phyloP scores from a whole-genome alignment of 2,113 vertebrate genomes.

The Xenopus borealis region DNA sequence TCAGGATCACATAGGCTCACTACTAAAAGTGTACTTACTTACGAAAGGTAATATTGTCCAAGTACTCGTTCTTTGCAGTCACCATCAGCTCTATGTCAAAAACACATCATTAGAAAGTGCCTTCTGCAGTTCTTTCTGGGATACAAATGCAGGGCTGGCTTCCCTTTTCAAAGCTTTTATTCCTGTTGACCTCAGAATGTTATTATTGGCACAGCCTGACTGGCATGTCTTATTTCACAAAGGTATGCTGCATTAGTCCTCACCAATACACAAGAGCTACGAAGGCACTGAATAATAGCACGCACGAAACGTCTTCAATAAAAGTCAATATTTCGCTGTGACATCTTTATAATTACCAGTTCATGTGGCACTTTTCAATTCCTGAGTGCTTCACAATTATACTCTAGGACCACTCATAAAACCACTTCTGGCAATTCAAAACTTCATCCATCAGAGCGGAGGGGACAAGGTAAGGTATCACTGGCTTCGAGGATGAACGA shows the following conservation, averaged over 20 bases:
- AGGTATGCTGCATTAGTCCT: constrained; percentile 5
- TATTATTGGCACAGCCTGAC: neutral
- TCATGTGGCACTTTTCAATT: constrained; percentile 17
- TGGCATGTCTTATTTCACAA: constrained; percentile 7
- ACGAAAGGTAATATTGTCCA: no score
- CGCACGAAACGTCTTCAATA: constrained; percentile 15
- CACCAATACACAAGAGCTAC: neutral
- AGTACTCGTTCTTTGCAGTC: no score
- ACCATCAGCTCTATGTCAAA: neutral
- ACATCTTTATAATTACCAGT: constrained; percentile 29
- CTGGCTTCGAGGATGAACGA: neutral
- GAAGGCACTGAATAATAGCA: constrained; percentile 10
- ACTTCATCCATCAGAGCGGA: constrained; percentile 1
- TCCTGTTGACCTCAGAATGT: neutral
- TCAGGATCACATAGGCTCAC: no score
- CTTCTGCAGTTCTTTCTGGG: neutral
- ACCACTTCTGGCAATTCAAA: constrained; percentile 24
- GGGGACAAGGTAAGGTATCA: constrained; percentile 8
- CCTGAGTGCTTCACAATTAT: constrained; percentile 34
- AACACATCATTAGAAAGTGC: neutral
- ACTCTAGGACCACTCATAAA: constrained; percentile 16
- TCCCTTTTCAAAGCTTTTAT: neutral
- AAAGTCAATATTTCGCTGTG: constrained; percentile 25
- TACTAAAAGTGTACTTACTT: no score
- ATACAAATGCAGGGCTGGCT: neutral